Percentiles rank a stretch among this genome's conserved stretches.
phyloP scores from a whole-genome alignment of 2,888 invertebrate species.

The Cyclophora punctaria region DNA sequence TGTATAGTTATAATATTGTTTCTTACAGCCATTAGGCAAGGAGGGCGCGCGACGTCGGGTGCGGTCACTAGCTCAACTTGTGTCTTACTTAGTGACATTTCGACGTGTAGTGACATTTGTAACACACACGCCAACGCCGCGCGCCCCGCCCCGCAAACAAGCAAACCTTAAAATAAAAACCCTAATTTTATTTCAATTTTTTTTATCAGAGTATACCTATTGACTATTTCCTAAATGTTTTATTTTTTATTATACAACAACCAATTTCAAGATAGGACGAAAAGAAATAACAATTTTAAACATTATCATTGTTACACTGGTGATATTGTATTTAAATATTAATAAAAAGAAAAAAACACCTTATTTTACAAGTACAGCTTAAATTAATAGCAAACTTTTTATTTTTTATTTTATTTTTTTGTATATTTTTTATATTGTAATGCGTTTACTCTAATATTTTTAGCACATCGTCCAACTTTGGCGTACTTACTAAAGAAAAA shows the following conservation, averaged over 20 bases:
- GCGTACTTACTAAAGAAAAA: constrained; percentile 59
- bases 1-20: constrained; percentile 63
- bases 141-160: constrained; percentile 29
- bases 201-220: constrained; percentile 30
- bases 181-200: constrained; percentile 38
- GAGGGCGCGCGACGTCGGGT: constrained; percentile 23
- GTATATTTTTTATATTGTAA: constrained; percentile 13
- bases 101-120: too few relatives aligned
- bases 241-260: constrained; percentile 54
- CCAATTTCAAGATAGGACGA: constrained; percentile 39
- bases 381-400: constrained; percentile 48
- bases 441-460: constrained; percentile 13
- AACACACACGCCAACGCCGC: constrained; percentile 11
- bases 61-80: too few relatives aligned
- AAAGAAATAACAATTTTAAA: constrained; percentile 22
- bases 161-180: constrained; percentile 48
- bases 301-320: constrained; percentile 12
- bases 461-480: constrained; percentile 60
- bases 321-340: constrained; percentile 12
- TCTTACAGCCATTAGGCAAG: constrained; percentile 63
- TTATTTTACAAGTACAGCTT: constrained; percentile 39
- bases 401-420: constrained; percentile 38
- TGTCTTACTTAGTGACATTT: too few relatives aligned
- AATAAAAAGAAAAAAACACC: constrained; percentile 14
- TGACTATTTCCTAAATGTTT: constrained; percentile 33